A percentile compares a stretch with the other conserved stretches of the same genome.
These are phyloP conservation scores for Cyprinella venusta DNA, from an alignment of 2,797 vertebrate species.

Conservation along the genomic window DNA sequence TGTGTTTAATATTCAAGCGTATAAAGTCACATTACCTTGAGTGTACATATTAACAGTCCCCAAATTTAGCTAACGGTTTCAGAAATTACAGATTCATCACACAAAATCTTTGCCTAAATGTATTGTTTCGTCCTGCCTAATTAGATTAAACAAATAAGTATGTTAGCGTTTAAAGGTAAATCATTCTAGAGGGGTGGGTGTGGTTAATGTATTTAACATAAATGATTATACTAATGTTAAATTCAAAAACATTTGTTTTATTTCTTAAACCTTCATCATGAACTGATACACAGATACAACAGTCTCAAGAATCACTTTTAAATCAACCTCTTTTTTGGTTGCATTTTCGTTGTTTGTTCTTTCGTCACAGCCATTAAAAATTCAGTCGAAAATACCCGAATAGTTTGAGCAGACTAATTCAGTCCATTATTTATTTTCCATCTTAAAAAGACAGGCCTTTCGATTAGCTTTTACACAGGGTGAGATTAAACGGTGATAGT, in stretches of 20 bases:
- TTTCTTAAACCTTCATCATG: constrained; percentile 27
- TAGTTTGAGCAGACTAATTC: constrained; percentile 80
- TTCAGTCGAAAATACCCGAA: constrained; percentile 83
- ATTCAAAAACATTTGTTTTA: constrained; percentile 27
- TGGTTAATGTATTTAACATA: constrained; percentile 71
- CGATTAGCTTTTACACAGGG: constrained; percentile 71
- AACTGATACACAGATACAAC: constrained; percentile 45
- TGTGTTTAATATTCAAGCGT: constrained; percentile 75
- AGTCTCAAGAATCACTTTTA: constrained; percentile 39
- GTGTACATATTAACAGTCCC: neutral
- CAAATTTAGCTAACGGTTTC: neutral
- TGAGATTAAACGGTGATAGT: constrained; percentile 86
- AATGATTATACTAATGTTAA: constrained; percentile 69
- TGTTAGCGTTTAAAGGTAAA: neutral
- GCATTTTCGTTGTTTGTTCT: constrained; percentile 24
- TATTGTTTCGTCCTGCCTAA: neutral
- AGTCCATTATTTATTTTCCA: constrained; percentile 77
- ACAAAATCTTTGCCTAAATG: neutral
- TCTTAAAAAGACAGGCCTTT: constrained; percentile 69
- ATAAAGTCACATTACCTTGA: constrained; percentile 69
- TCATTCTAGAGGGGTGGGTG: neutral
- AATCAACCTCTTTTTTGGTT: constrained; percentile 35
- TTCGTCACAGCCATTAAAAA: constrained; percentile 74
- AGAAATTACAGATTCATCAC: neutral
- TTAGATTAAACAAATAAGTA: neutral